Base-by-base conservation (phyloP, 2,888 invertebrate genomes). In the Orthonychiurus folsomi region DNA sequence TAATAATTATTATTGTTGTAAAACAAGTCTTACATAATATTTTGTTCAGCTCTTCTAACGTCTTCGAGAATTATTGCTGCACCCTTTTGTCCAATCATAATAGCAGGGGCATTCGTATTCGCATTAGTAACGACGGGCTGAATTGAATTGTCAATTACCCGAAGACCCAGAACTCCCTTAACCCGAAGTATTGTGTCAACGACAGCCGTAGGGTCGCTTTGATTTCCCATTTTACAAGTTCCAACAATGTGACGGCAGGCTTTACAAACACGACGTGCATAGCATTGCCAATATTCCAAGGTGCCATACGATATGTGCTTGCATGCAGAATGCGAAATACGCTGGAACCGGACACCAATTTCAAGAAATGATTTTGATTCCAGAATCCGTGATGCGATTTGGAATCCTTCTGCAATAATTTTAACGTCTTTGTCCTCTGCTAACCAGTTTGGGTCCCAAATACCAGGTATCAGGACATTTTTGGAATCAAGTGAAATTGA, bases 181-280 rank as follows among this genome's bases (percentile, higher is more conserved):
- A 69, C 69, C 15, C 63, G 48, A 1, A 69, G 63, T n/a, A 67
- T 54, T 9, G 70, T 62, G 37, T 70, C 70, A 3, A 70, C 70
- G 0, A 70, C 70, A 12, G 67, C 66, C 27, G 57, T 60, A 2
- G 70, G 66, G 27, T 62, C 62, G 2, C 25, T 20, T 5, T 20
- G 20, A 3, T 37, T 37, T 1, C 61, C 61, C 61, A 61, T 61
- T 21, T 47, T 27, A 2, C 28, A 28, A 1, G 61, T 61, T 1
- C 61, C 61, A 18, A 59, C 53, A 28, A 67, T 64, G 59, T 70
- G 70, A 63, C 69, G 70, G 18, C 68, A 62, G n/a, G 70, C 66
- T 1, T 67, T 64, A 15, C 66, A 59, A 37, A 54, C 28, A 26
- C 25, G 50, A 18, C 47, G 48, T 2, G 58, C 37, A 37, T 56